Conservation (phyloP, 2,113 vertebrate species). For the Cryptotis parvus region DNA sequence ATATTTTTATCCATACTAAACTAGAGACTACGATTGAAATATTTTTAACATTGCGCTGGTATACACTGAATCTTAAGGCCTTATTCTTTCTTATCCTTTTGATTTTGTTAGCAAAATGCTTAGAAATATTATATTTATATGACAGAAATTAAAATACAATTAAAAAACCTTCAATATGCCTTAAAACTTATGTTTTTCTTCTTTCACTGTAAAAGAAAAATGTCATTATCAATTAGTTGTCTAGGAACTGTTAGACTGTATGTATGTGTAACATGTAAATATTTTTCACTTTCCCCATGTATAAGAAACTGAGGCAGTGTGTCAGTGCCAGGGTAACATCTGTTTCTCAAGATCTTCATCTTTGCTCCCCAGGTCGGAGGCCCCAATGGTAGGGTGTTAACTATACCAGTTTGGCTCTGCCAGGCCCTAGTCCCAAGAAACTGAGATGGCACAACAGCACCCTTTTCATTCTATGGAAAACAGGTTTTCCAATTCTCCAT, state of each 20-base stretch:
- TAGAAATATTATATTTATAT: neutral
- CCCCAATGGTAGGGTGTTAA: no score
- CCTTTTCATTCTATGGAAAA: no score
- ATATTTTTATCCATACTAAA: neutral
- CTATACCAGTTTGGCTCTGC: no score
- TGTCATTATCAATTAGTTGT: neutral
- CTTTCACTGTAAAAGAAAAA: neutral
- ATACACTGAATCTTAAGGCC: neutral
- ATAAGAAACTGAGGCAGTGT: no score
- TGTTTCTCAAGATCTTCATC: no score
- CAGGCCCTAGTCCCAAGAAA: no score
- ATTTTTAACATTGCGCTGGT: neutral
- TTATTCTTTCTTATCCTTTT: slow-evolving; percentile 43
- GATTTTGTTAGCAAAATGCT: neutral
- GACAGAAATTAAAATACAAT: neutral
- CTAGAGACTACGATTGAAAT: neutral
- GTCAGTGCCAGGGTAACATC: no score
- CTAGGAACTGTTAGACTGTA: neutral
- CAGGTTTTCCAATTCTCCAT: no score
- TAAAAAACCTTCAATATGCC: neutral
- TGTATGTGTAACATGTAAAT: neutral
- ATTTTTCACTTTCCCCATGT: neutral
- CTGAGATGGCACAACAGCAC: no score
- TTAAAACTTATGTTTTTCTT: neutral
- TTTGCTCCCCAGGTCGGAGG: no score